Conservation (phyloP, 1,140 invertebrate species). For the Cecropterus lyciades region DNA sequence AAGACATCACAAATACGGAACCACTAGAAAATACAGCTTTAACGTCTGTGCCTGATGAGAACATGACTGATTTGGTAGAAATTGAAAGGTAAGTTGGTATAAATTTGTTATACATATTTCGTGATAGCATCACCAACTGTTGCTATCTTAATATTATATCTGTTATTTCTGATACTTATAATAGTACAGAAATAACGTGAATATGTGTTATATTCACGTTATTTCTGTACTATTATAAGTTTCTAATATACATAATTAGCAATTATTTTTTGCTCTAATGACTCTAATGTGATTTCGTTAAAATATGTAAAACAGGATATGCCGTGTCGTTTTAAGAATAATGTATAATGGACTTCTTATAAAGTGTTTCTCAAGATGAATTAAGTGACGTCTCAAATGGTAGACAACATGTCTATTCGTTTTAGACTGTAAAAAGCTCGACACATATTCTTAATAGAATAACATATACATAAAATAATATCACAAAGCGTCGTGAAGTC, state of each 20-base stretch:
- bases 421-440: not conserved
- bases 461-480: not conserved
- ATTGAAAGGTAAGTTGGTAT: slow-evolving; percentile 70
- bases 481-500: slow-evolving; percentile 8
- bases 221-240: no score
- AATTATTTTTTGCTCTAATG: no score
- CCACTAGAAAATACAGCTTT: slow-evolving; percentile 78
- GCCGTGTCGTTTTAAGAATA: no score
- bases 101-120: not conserved
- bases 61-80: slow-evolving; percentile 74
- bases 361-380: not conserved
- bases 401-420: not conserved
- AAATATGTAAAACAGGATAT: no score
- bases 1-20: slow-evolving; percentile 80
- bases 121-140: no score
- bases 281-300: no score
- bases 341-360: not conserved
- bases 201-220: no score
- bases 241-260: no score
- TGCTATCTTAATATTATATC: no score
- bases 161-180: no score
- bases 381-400: not conserved
- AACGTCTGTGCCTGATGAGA: slow-evolving; percentile 75
- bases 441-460: not conserved
- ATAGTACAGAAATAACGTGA: no score